A percentile compares a stretch with the other conserved stretches of the same genome.
Conservation (phyloP, 2,113 vertebrate genomes). For the Aspiorhynchus laticeps region DNA sequence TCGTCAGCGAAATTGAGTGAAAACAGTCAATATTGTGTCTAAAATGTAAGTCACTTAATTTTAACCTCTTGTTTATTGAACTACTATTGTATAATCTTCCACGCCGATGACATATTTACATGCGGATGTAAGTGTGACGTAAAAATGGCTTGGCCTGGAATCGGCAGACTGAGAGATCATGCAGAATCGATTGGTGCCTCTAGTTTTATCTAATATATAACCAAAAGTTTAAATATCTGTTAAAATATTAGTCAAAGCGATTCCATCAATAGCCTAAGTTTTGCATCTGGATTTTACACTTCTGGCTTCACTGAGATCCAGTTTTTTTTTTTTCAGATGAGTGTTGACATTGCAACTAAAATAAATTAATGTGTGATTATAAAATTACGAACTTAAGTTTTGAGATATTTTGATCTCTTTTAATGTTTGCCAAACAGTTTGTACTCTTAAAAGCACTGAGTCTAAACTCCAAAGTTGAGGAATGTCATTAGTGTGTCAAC, state of each 20-base stretch:
- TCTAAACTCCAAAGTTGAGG: conserved; percentile 32
- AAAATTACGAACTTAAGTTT: neutral
- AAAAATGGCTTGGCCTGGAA: no score
- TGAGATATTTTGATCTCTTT: neutral
- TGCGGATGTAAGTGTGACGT: no score
- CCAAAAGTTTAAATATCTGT: neutral
- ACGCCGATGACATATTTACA: no score
- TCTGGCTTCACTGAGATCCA: neutral
- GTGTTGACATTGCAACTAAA: neutral
- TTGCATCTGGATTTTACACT: neutral
- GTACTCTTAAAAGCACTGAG: neutral
- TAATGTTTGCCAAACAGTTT: conserved; percentile 6
- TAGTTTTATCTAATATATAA: neutral
- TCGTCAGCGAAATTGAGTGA: no score
- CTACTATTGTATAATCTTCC: no score
- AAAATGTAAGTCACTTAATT: no score
- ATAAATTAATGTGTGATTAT: neutral
- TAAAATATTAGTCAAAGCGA: neutral
- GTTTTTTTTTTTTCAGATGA: neutral
- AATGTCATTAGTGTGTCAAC: conserved; percentile 32
- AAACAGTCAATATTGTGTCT: no score
- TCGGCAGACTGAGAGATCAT: no score
- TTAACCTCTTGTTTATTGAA: no score
- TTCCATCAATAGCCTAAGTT: neutral
- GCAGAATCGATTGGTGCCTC: no score